Evolutionary conservation across 2,888 invertebrate species (phyloP), one percentile per base, ranked within the genome.

Genomic region (Eilema caniola): DNA sequence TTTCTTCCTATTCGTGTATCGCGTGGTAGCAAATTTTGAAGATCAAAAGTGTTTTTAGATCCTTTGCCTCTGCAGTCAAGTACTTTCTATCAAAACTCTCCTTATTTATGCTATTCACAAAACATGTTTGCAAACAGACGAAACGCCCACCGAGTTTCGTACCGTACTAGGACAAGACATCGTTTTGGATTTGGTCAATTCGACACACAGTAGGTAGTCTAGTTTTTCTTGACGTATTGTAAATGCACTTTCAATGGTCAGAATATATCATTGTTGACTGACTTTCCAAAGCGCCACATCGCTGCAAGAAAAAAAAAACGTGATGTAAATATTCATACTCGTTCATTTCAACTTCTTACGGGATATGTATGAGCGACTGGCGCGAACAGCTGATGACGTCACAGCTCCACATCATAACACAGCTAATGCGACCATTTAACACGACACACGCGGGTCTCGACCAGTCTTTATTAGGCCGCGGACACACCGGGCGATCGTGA

Each of bases 351-450:
- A 66, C 25, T 41, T 33, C n/a, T 25, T n/a, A 59, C 37, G 25
- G 7, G 56, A 24, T 66, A 59, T n/a, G 59, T 66, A 59, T n/a
- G 59, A 68, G n/a, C 24, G 57, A 56, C 23, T 61, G n/a, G 41
- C 63, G 25, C 28, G 28, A 24, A 60, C 23, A 1, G 16, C 5
- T 37, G 68, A 74, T 89, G 88, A 89, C 86, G 88, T 88, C 89
- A 89, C 71, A 73, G 72, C 63, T 53, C 62, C 80, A 82, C 80
- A 81, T 84, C 82, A 84, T 83, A 85, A 81, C 78, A 82, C 81
- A 83, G 78, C 81, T 86, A 89, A 88, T 89, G 79, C 82, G 84
- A 78, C 83, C 86, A 88, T 89, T 90, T 86, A 89, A 77, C 81
- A 81, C 83, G 75, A 67, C 77, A 72, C 76, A 77, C 79, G 81